Evolutionary conservation across 2,888 invertebrate species (phyloP).

Genomic region (Augiades crinisus): DNA sequence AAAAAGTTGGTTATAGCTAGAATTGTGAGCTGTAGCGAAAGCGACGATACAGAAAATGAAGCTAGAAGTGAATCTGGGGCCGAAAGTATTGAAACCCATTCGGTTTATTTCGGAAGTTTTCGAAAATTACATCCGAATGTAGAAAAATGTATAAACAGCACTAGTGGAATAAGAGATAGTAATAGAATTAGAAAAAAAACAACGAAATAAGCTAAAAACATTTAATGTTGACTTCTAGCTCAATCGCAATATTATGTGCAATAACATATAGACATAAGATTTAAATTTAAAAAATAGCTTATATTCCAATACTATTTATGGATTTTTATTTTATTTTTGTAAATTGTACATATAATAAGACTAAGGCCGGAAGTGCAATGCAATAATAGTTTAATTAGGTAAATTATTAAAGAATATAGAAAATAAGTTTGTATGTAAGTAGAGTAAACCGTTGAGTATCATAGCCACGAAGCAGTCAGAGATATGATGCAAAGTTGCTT

Average conservation of each 20-base stretch:
- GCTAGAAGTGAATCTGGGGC: constrained; percentile 93
- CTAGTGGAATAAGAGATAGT: constrained; percentile 39
- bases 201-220: constrained; percentile 10
- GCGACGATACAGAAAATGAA: constrained; percentile 90
- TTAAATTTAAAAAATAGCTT: too few species aligned
- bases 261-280: constrained; percentile 58
- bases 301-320: constrained; percentile 1
- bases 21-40: constrained; percentile 84
- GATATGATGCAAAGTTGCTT: too few species aligned
- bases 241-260: constrained; percentile 58
- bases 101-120: constrained; percentile 91
- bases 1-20: constrained; percentile 73
- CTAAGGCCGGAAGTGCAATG: constrained; percentile 76
- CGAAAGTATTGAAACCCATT: constrained; percentile 93
- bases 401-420: constrained; percentile 29
- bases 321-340: neutral
- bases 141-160: constrained; percentile 38
- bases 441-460: too few species aligned
- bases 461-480: too few species aligned
- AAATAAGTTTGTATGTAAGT: too few species aligned
- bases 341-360: constrained; percentile 26
- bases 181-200: constrained; percentile 31
- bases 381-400: constrained; percentile 62
- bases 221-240: neutral
- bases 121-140: constrained; percentile 65